Percentiles rank a stretch among this genome's conserved stretches.
These are phyloP conservation scores for Acromyrmex echinatior DNA, from an alignment of 1,140 invertebrate species.

Conservation along the genomic window DNA sequence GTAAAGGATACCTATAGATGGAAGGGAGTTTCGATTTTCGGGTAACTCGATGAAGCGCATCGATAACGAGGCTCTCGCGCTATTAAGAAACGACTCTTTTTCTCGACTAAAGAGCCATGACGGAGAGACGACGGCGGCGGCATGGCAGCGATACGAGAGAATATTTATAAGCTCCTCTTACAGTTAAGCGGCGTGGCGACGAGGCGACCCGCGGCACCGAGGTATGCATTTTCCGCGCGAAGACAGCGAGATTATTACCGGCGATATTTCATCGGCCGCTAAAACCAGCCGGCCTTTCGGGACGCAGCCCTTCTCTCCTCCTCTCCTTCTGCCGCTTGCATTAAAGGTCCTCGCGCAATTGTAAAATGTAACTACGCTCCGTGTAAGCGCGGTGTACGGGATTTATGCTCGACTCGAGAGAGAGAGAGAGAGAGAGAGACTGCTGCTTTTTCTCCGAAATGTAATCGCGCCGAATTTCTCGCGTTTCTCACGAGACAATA, in stretches of 20 bases:
- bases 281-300: slow-evolving; percentile 54
- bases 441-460: slow-evolving; percentile 2
- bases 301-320: not conserved
- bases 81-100: not conserved
- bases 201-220: slow-evolving; percentile 15
- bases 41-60: not conserved
- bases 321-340: slow-evolving; percentile 15
- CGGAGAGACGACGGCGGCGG: not conserved
- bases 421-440: not conserved
- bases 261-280: slow-evolving; percentile 64
- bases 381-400: slow-evolving; percentile 52
- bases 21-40: not conserved
- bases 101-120: not conserved
- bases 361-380: slow-evolving; percentile 64
- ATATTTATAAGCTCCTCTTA: slow-evolving; percentile 62
- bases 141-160: slow-evolving; percentile 18
- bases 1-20: not conserved
- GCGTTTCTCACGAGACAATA: slow-evolving; percentile 4
- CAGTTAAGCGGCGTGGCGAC: slow-evolving; percentile 31
- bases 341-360: slow-evolving; percentile 61
- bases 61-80: not conserved
- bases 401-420: slow-evolving; percentile 40
- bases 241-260: slow-evolving; percentile 64
- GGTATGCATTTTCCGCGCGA: slow-evolving; percentile 65
- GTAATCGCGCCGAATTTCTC: slow-evolving; percentile 26